Conservation (phyloP, 2,888 invertebrate species). For the Amphipyra berbera region DNA sequence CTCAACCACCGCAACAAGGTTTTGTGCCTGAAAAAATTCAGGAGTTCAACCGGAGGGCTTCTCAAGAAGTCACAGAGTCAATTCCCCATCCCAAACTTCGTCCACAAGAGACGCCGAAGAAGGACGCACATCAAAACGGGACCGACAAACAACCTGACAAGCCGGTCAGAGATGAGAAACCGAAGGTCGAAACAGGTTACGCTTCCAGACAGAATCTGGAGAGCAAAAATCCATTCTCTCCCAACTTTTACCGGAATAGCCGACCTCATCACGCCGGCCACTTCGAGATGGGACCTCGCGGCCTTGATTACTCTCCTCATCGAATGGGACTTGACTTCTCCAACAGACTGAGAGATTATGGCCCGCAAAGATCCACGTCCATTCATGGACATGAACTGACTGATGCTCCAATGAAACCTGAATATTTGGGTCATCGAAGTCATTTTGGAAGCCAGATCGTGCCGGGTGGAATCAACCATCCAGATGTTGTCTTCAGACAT, state of each 20-base stretch:
- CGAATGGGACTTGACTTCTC: slow-evolving; percentile 82
- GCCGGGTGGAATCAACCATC: slow-evolving; percentile 80
- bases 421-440: slow-evolving; percentile 80
- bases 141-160: slow-evolving; percentile 66
- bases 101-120: slow-evolving; percentile 71
- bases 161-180: slow-evolving; percentile 67
- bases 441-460: slow-evolving; percentile 83
- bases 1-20: slow-evolving; percentile 83
- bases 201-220: slow-evolving; percentile 73
- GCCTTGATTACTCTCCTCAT: slow-evolving; percentile 86
- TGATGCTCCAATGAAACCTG: slow-evolving; percentile 81
- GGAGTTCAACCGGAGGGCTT: slow-evolving; percentile 83
- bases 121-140: slow-evolving; percentile 73
- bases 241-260: slow-evolving; percentile 78
- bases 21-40: slow-evolving; percentile 84
- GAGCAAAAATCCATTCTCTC: slow-evolving; percentile 84
- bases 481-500: slow-evolving; percentile 85
- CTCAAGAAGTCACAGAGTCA: slow-evolving; percentile 80
- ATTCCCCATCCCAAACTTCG: slow-evolving; percentile 62
- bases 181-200: slow-evolving; percentile 67
- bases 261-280: slow-evolving; percentile 77
- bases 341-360: slow-evolving; percentile 81
- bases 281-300: slow-evolving; percentile 87
- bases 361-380: slow-evolving; percentile 84
- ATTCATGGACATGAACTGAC: slow-evolving; percentile 87